These are phyloP conservation scores for Zaprionus bogoriensis DNA, from an alignment of 2,888 invertebrate species.

Conservation along the genomic window DNA sequence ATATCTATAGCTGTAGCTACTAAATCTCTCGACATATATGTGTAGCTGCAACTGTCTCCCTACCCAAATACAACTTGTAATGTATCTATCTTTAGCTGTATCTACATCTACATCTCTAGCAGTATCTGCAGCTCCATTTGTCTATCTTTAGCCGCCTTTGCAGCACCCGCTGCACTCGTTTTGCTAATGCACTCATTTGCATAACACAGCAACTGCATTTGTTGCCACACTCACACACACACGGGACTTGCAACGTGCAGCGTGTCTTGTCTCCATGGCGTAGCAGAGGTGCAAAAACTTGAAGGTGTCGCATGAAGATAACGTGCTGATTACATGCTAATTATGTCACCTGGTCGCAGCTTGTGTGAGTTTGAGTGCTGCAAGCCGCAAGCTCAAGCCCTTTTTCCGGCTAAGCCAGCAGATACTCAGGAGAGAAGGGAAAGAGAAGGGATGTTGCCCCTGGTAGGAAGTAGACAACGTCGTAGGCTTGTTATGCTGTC, in stretches of 20 bases:
- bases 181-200: slow-evolving; percentile 65
- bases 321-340: slow-evolving; percentile 54
- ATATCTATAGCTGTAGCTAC: background rate
- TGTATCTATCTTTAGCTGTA: no score
- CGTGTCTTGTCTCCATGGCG: slow-evolving; percentile 30
- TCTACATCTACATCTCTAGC: background rate
- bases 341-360: no score
- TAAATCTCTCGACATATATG: background rate
- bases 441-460: background rate
- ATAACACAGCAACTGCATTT: slow-evolving; percentile 68
- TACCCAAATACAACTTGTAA: no score
- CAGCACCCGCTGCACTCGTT: slow-evolving; percentile 25
- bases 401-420: slow-evolving; percentile 30
- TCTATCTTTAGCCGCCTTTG: slow-evolving; percentile 39
- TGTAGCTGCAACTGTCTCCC: background rate
- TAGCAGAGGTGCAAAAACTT: slow-evolving; percentile 36
- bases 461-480: background rate
- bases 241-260: slow-evolving; percentile 38
- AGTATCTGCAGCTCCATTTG: background rate
- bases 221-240: slow-evolving; percentile 34
- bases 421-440: background rate
- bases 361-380: no score
- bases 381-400: background rate
- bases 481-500: slow-evolving; percentile 5
- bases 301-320: slow-evolving; percentile 37